phyloP scores from a whole-genome alignment of 2,113 vertebrate species.

The Thalassoma bifasciatum region DNA sequence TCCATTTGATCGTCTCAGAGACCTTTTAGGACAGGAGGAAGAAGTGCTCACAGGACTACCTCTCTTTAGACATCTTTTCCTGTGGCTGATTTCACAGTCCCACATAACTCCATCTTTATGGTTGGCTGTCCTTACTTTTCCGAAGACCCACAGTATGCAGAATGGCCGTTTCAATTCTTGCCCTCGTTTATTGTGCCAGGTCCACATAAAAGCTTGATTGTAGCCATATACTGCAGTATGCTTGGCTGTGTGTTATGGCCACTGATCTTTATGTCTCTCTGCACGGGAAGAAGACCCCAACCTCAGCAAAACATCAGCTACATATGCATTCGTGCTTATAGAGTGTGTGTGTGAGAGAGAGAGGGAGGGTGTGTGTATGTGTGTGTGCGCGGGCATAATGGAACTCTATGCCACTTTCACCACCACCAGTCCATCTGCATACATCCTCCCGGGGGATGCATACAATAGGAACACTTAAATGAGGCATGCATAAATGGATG shows the following conservation, averaged over 20 bases:
- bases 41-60: background rate
- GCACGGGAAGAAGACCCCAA: slow-evolving; percentile 60
- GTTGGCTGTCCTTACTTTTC: slow-evolving; percentile 46
- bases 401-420: slow-evolving; percentile 30
- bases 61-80: slow-evolving; percentile 7
- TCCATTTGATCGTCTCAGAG: background rate
- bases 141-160: slow-evolving; percentile 58
- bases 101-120: slow-evolving; percentile 53
- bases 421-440: slow-evolving; percentile 66
- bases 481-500: slow-evolving; percentile 77
- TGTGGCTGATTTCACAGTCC: slow-evolving; percentile 23
- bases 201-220: slow-evolving; percentile 75
- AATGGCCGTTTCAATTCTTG: slow-evolving; percentile 53
- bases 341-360: slow-evolving; percentile 3
- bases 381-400: slow-evolving; percentile 20
- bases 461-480: slow-evolving; percentile 73
- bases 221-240: slow-evolving; percentile 73
- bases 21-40: background rate
- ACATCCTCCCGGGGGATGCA: slow-evolving; percentile 63
- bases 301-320: slow-evolving; percentile 68
- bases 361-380: slow-evolving; percentile 10
- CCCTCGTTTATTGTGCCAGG: slow-evolving; percentile 65
- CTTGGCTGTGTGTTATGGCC: slow-evolving; percentile 74
- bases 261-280: slow-evolving; percentile 72
- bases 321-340: slow-evolving; percentile 40